Evolutionary conservation across 2,888 invertebrate genomes (phyloP).

Genomic region (Lacanobia oleracea): DNA sequence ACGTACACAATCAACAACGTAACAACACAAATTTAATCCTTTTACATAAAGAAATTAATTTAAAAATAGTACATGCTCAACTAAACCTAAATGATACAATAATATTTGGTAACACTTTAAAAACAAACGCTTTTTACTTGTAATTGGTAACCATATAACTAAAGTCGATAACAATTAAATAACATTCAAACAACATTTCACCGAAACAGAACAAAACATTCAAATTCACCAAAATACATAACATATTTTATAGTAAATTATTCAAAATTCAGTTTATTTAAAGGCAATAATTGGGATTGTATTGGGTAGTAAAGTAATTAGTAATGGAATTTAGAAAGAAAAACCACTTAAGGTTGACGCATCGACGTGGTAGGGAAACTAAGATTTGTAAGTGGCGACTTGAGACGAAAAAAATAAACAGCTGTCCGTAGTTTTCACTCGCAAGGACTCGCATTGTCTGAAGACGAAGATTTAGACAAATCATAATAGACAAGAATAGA

Average conservation of each 20-base stretch:
- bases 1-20: slow-evolving; percentile 38
- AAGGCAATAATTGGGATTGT: slow-evolving; percentile 4
- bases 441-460: background rate
- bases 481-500: background rate
- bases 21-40: slow-evolving; percentile 37
- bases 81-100: slow-evolving; percentile 59
- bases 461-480: background rate
- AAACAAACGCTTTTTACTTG: slow-evolving; percentile 45
- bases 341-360: slow-evolving; percentile 1
- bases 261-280: background rate
- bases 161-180: slow-evolving; percentile 47
- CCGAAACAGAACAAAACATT: slow-evolving; percentile 31
- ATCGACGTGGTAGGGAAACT: background rate
- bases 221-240: slow-evolving; percentile 26
- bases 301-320: background rate
- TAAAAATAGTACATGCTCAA: slow-evolving; percentile 35
- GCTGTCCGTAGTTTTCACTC: background rate
- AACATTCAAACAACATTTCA: slow-evolving; percentile 44
- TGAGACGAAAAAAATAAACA: slow-evolving; percentile 18
- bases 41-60: slow-evolving; percentile 27
- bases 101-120: slow-evolving; percentile 69
- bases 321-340: background rate
- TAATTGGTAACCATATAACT: slow-evolving; percentile 63
- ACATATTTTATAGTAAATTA: slow-evolving; percentile 4
- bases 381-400: background rate